These are phyloP conservation scores for Philaenus spumarius DNA, from an alignment of 1,140 invertebrate genomes.

Conservation along the genomic window DNA sequence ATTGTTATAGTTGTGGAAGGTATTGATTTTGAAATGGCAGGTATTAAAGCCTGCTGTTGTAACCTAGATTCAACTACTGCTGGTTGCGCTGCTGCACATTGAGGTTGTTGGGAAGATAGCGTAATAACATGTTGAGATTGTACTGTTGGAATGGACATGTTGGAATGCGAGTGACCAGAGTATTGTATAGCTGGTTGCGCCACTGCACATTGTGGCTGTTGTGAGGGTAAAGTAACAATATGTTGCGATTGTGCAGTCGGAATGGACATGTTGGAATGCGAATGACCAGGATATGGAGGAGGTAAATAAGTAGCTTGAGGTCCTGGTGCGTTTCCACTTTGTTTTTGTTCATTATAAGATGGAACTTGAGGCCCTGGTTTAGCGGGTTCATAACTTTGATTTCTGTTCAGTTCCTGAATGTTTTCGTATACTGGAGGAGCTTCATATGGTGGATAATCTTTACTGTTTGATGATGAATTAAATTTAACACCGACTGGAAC, in stretches of 20 bases:
- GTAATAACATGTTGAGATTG: neutral
- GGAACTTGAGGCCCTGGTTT: conserved; percentile 46
- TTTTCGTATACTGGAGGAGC: conserved; percentile 65
- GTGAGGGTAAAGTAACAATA: neutral
- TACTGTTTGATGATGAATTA: conserved; percentile 37
- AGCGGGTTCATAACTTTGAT: conserved; percentile 38
- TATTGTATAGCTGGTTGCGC: neutral
- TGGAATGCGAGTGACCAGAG: neutral
- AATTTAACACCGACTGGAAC: conserved; percentile 55
- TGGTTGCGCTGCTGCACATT: conserved; percentile 4
- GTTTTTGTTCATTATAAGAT: conserved; percentile 26
- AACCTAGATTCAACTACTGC: too few relatives aligned
- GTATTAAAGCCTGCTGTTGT: too few relatives aligned
- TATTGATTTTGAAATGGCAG: conserved; percentile 18
- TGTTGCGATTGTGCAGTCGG: neutral
- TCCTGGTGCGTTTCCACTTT: conserved; percentile 35
- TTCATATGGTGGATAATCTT: conserved; percentile 47
- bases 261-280: conserved; percentile 2
- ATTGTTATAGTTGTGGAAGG: conserved; percentile 8
- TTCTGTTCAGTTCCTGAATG: conserved; percentile 47
- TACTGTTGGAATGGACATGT: neutral
- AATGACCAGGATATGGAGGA: conserved; percentile 21
- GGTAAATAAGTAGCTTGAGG: conserved; percentile 17
- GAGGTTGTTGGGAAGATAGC: neutral
- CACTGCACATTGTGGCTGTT: neutral